phyloP scores from a whole-genome alignment of 2,888 invertebrate genomes.

The Mesodorylaimus sp. region DNA sequence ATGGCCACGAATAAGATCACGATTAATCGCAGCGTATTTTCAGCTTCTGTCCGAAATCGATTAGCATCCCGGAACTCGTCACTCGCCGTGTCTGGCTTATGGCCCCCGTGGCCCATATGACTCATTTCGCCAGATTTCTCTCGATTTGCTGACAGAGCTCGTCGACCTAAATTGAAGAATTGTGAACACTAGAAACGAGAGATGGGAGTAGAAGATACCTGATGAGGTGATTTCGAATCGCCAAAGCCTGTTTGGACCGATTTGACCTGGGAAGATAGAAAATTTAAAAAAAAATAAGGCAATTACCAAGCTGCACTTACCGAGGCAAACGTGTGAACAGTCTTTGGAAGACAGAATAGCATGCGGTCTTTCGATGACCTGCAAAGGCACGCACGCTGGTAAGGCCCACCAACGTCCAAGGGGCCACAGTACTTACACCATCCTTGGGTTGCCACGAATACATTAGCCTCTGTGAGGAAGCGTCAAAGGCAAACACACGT shows the following conservation, averaged over 20 bases:
- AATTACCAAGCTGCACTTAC: not conserved
- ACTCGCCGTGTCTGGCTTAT: too few species aligned
- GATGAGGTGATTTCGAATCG: constrained; percentile 34
- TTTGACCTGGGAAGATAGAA: constrained; percentile 38
- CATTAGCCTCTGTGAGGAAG: not conserved
- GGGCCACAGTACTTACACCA: constrained; percentile 2
- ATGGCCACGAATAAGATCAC: constrained; percentile 15
- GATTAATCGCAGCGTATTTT: constrained; percentile 13
- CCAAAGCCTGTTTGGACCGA: constrained; percentile 48
- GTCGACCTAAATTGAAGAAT: not conserved
- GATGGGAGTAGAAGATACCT: not conserved
- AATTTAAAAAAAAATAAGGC: not conserved
- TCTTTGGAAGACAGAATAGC: constrained; percentile 53
- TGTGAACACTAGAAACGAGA: not conserved
- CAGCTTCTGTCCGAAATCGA: too few species aligned
- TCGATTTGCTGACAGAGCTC: too few species aligned
- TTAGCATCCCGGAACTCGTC: too few species aligned
- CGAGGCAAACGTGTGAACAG: constrained; percentile 53
- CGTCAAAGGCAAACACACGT: constrained; percentile 8
- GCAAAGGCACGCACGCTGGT: not conserved
- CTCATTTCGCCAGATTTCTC: too few species aligned
- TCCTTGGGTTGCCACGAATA: constrained; percentile 9
- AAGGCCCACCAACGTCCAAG: too few species aligned
- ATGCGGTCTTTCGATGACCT: constrained; percentile 47
- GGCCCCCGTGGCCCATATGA: too few species aligned